Percentiles rank a stretch among this genome's conserved stretches.
These are phyloP conservation scores for Synergus japonicus DNA, from an alignment of 2,888 invertebrate genomes.

Conservation along the genomic window DNA sequence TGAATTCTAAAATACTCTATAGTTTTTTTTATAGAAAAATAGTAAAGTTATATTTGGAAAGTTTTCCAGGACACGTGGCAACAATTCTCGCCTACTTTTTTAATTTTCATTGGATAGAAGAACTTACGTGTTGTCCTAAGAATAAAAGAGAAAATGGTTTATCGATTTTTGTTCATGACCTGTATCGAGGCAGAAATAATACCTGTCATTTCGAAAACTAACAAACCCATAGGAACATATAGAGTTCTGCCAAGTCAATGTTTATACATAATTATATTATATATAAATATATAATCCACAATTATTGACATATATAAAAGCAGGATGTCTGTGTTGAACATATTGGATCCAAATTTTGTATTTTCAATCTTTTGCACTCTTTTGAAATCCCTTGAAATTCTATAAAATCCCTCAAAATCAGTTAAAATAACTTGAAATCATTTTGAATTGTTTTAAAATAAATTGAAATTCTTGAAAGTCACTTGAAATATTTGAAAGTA, in stretches of 20 bases:
- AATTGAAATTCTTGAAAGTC: too few relatives aligned
- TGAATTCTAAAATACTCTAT: conserved; percentile 9
- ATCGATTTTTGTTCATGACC: conserved; percentile 35
- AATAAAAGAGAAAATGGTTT: neutral
- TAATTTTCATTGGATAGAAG: neutral
- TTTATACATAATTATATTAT: neutral
- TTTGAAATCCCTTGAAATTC: neutral
- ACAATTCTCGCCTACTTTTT: neutral
- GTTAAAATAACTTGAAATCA: too few relatives aligned
- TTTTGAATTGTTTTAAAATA: too few relatives aligned
- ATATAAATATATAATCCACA: too few relatives aligned
- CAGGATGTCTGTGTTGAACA: too few relatives aligned
- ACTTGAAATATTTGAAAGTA: too few relatives aligned
- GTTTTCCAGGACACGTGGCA: neutral
- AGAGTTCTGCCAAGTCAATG: neutral
- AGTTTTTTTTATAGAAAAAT: conserved; percentile 15
- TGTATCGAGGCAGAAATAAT: conserved; percentile 10
- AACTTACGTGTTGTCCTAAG: conserved; percentile 1
- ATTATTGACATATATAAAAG: too few relatives aligned
- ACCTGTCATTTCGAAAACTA: conserved; percentile 28
- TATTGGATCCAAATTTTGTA: too few relatives aligned
- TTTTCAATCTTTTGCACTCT: too few relatives aligned
- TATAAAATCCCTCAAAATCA: neutral
- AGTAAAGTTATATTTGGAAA: neutral
- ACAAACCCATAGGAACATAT: neutral